Conservation (phyloP, 2,797 vertebrate species). For the Amazonetta brasiliensis region DNA sequence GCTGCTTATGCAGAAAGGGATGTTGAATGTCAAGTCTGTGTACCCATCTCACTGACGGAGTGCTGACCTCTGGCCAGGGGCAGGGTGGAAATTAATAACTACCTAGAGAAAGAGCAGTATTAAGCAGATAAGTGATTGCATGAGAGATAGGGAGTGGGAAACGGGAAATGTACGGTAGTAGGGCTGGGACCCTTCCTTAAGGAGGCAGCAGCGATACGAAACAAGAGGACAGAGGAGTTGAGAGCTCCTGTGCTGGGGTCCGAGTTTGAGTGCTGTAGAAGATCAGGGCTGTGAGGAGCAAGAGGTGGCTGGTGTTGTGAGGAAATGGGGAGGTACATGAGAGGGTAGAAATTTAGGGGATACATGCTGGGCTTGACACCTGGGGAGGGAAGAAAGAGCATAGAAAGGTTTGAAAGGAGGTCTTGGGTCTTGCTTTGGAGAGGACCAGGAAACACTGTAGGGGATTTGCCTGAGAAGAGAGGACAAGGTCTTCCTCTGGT, state of each 20-base stretch:
- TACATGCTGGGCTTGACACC: neutral
- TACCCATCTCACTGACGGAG: neutral
- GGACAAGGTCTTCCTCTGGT: neutral
- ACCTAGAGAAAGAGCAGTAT: neutral
- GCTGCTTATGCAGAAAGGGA: neutral
- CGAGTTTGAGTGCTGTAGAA: neutral
- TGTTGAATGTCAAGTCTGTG: neutral
- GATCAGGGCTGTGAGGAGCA: neutral
- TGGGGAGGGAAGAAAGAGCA: neutral
- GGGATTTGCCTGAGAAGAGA: neutral
- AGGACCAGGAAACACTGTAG: neutral
- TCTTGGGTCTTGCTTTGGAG: neutral
- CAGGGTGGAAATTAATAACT: neutral
- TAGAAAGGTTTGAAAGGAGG: neutral
- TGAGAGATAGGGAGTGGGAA: neutral
- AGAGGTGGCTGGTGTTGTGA: neutral
- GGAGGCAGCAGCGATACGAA: fast-evolving
- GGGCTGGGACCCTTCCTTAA: neutral
- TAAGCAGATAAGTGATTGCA: neutral
- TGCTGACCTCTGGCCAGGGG: neutral
- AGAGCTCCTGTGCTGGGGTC: neutral
- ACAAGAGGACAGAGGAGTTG: neutral
- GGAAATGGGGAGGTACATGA: neutral
- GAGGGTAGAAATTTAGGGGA: neutral
- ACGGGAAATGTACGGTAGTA: neutral